Evolutionary conservation across 2,113 vertebrate genomes (phyloP), one percentile per base, ranked within the genome.

Genomic region (Genyomyrus donnyi): DNA sequence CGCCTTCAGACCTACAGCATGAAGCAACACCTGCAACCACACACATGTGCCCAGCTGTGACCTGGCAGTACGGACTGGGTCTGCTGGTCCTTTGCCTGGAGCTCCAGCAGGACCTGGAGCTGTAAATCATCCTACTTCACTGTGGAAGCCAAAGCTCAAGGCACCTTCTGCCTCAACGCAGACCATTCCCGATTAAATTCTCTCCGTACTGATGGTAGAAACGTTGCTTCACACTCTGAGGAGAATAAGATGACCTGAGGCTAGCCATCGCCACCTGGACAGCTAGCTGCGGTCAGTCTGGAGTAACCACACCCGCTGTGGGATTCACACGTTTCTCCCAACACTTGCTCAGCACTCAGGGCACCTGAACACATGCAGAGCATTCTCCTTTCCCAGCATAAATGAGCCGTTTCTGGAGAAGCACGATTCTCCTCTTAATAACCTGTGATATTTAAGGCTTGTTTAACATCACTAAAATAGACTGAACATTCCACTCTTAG

Each of bases 401-500:
- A 80, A 80, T 80, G 17, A 80, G 31, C 74, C 31, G 5, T 80
- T 80, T 80, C 74, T 80, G 74, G 74, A 80, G 74, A 80, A 80
- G 35, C 15, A 42, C n/a, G 74, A 80, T 80, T 80, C 74, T 19
- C 74, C 74, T 80, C 35, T 19, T 80, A 80, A 80, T 80, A 80
- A 70, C 74, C 15, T 19, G 74, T 39, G 74, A 80, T 42, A 80
- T 80, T 80, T 80, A 80, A 80, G 74, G 74, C 74, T 42, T 19
- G 31, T 80, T 6, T 6, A 80, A 80, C 74, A 80, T 80, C 31
- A 80, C 17, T 42, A 42, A 80, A 80, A 80, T 80, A 80, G 74
- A 42, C 74, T 80, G 74, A 80, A 80, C 74, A 80, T 80, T 80
- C 74, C 74, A 80, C 35, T 80, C 74, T 80, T 35, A 80, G 74